These are phyloP conservation scores for Alviniconcha marisindica DNA, from an alignment of 1,140 invertebrate species.

Conservation along the genomic window DNA sequence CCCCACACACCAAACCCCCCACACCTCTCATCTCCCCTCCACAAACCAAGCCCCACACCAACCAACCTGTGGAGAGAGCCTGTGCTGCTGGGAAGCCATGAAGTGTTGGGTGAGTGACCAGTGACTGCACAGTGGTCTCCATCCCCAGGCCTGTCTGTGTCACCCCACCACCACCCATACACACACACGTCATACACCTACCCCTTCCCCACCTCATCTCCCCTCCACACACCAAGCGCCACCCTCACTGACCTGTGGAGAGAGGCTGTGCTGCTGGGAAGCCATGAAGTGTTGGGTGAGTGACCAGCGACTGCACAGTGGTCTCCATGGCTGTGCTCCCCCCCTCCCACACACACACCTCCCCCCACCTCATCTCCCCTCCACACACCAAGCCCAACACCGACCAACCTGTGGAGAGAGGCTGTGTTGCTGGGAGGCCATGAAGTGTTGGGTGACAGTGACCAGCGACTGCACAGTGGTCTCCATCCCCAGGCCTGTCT, in stretches of 20 bases:
- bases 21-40: no score
- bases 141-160: constrained; percentile 40
- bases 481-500: constrained; percentile 40
- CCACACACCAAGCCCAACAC: background rate
- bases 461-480: constrained; percentile 50
- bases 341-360: background rate
- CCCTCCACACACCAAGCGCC: no score
- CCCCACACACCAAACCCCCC: background rate
- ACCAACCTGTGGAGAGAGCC: constrained; percentile 53
- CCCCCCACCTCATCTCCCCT: background rate
- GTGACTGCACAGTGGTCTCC: constrained; percentile 44
- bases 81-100: constrained; percentile 41
- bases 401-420: constrained; percentile 53
- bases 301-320: constrained; percentile 50
- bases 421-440: constrained; percentile 38
- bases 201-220: background rate
- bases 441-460: constrained; percentile 51
- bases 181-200: constrained; percentile 6
- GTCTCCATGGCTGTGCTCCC: constrained; percentile 38
- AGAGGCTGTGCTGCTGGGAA: constrained; percentile 25
- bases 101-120: constrained; percentile 55
- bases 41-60: background rate
- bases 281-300: constrained; percentile 51
- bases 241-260: constrained; percentile 54
- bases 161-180: background rate